Percentiles rank a stretch among this genome's conserved stretches.
Conservation (phyloP, 2,888 invertebrate genomes). For the Anorthoa munda region DNA sequence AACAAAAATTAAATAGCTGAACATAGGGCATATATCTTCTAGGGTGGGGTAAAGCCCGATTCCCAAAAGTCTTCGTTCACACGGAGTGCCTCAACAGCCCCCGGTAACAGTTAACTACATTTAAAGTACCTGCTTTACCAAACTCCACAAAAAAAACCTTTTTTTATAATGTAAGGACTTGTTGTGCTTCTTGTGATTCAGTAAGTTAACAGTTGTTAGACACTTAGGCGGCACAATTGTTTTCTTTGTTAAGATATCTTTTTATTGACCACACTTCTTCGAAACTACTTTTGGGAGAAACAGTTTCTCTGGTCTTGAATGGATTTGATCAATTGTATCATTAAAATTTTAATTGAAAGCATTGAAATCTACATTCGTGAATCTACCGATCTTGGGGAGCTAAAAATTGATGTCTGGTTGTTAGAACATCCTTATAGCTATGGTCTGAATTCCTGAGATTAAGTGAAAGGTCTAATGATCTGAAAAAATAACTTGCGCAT, state of each 20-base stretch:
- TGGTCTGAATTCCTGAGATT: background rate
- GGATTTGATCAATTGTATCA: background rate
- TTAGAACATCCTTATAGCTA: background rate
- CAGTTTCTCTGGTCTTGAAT: background rate
- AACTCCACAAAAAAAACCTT: slow-evolving; percentile 11
- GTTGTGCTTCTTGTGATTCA: slow-evolving; percentile 31
- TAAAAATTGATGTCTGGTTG: background rate
- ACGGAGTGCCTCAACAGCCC: background rate
- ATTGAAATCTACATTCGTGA: background rate
- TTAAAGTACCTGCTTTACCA: slow-evolving; percentile 24
- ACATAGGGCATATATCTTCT: background rate
- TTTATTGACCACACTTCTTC: slow-evolving; percentile 5
- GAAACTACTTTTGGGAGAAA: slow-evolving; percentile 1
- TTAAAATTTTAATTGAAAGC: background rate
- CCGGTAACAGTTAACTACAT: slow-evolving; percentile 9
- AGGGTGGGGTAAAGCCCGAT: background rate
- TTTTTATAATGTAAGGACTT: slow-evolving; percentile 28
- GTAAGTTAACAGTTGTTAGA: slow-evolving; percentile 32
- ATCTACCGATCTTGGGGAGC: no score
- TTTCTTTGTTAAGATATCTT: slow-evolving; percentile 28
- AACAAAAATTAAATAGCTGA: background rate
- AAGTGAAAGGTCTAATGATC: background rate
- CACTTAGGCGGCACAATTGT: slow-evolving; percentile 27
- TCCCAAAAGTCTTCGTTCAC: slow-evolving; percentile 3
- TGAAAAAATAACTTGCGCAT: background rate